A percentile compares a stretch with the other conserved stretches of the same genome.
Conservation (phyloP, 92 coral and sea anemone species). For the Zoanthus sociatus region DNA sequence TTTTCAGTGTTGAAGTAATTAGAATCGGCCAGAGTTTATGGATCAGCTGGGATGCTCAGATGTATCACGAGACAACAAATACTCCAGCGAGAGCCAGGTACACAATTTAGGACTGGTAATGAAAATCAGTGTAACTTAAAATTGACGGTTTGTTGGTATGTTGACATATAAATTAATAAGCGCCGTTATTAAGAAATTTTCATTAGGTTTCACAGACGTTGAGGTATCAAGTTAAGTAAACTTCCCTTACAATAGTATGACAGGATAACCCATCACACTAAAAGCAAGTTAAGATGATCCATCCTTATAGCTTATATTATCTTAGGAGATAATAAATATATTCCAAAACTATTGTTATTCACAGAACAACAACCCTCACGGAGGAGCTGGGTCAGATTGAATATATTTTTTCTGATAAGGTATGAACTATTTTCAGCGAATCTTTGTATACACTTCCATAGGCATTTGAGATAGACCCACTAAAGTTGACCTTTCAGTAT, state of each 20-base stretch:
- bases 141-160: too few relatives aligned
- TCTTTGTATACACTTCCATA: too few relatives aligned
- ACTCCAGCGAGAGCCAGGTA: constrained; percentile 97
- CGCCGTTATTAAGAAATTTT: too few relatives aligned
- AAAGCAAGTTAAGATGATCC: neutral
- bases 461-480: too few relatives aligned
- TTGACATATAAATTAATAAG: too few relatives aligned
- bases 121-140: neutral
- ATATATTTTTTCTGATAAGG: constrained; percentile 97
- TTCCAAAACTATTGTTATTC: neutral
- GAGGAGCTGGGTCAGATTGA: constrained; percentile 99
- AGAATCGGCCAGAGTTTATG: constrained; percentile 97
- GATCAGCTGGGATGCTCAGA: constrained; percentile 90
- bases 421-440: constrained; percentile 17
- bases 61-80: constrained; percentile 84
- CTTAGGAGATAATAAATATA: too few relatives aligned
- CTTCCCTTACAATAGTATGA: too few relatives aligned
- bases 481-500: too few relatives aligned
- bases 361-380: constrained; percentile 92
- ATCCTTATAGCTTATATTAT: neutral
- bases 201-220: too few relatives aligned
- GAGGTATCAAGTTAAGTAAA: too few relatives aligned
- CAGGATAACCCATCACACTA: too few relatives aligned
- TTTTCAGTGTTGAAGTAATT: constrained; percentile 88
- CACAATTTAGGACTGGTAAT: neutral